Percentiles rank a stretch among this genome's conserved stretches.
Conservation (phyloP, 2,113 vertebrate species). For the Athene noctua region DNA sequence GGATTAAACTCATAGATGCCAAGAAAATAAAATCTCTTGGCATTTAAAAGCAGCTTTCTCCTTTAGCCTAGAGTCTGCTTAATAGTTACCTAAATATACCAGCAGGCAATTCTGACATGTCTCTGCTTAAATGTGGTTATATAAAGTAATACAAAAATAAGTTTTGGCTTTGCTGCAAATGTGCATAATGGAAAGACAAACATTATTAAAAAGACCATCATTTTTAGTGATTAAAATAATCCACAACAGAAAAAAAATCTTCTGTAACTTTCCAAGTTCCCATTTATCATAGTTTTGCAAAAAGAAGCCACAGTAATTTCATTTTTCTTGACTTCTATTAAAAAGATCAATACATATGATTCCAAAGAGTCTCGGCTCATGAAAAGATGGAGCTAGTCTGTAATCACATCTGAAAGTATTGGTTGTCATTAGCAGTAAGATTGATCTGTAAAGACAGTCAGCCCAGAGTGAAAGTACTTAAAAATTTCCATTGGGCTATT, state of each 20-base stretch:
- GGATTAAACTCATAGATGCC: background rate
- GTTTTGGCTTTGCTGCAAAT: conserved; percentile 75
- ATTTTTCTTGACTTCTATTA: conserved; percentile 91
- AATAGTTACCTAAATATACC: conserved; percentile 46
- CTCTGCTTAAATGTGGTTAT: conserved; percentile 64
- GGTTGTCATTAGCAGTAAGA: conserved; percentile 83
- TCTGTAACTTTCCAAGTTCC: conserved; percentile 79
- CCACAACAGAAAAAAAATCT: conserved; percentile 71
- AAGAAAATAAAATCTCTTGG: conserved; percentile 2
- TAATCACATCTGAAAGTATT: conserved; percentile 90
- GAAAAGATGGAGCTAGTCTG: conserved; percentile 83
- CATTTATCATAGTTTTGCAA: conserved; percentile 85
- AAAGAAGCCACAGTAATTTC: conserved; percentile 84
- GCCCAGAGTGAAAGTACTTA: conserved; percentile 69
- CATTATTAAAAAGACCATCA: conserved; percentile 78
- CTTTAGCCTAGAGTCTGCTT: conserved; percentile 15
- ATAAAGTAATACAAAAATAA: conserved; percentile 72
- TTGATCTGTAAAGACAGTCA: conserved; percentile 78
- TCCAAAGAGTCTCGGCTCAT: conserved; percentile 85
- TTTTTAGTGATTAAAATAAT: conserved; percentile 83
- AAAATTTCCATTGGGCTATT: conserved; percentile 72
- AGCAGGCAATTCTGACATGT: conserved; percentile 36
- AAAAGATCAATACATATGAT: conserved; percentile 88
- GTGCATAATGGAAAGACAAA: conserved; percentile 82
- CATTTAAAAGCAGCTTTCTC: conserved; percentile 20